These are phyloP conservation scores for Halesus radiatus DNA, from an alignment of 1,140 invertebrate species.

Conservation along the genomic window DNA sequence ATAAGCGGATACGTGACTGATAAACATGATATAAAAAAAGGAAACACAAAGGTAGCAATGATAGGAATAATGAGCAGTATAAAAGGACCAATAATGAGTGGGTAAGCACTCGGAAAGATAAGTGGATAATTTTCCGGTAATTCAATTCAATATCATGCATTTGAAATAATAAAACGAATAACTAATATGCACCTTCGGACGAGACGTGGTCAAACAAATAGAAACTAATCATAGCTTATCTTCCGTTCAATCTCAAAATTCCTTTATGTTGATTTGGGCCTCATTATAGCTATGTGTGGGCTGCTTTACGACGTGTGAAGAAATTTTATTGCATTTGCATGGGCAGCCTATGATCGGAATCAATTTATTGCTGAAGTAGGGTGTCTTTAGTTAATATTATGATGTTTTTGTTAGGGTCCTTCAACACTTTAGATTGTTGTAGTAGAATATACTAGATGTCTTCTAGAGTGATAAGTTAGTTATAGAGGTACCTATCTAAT, in stretches of 20 bases:
- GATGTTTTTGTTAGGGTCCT: no score
- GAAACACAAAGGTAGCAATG: no score
- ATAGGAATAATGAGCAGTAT: no score
- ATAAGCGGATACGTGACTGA: no score
- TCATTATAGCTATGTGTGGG: neutral
- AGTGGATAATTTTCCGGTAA: constrained; percentile 20
- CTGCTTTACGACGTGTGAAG: constrained; percentile 9
- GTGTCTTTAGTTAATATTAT: neutral
- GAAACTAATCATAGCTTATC: constrained; percentile 4
- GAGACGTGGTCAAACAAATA: constrained; percentile 3
- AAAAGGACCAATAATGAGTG: no score
- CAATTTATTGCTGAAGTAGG: neutral
- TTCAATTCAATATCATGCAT: constrained; percentile 12
- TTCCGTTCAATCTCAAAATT: neutral
- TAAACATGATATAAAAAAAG: no score
- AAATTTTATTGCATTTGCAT: neutral
- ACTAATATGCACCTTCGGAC: constrained; percentile 10
- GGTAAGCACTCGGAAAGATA: neutral
- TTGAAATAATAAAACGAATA: neutral
- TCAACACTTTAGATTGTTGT: no score
- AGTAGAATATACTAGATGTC: no score
- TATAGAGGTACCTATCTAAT: no score
- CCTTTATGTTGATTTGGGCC: neutral
- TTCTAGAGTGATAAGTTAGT: no score
- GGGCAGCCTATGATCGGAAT: no score